Evolutionary conservation across 2,113 vertebrate genomes (phyloP), one percentile per base, ranked within the genome.

Genomic region (Chaetops frenatus): DNA sequence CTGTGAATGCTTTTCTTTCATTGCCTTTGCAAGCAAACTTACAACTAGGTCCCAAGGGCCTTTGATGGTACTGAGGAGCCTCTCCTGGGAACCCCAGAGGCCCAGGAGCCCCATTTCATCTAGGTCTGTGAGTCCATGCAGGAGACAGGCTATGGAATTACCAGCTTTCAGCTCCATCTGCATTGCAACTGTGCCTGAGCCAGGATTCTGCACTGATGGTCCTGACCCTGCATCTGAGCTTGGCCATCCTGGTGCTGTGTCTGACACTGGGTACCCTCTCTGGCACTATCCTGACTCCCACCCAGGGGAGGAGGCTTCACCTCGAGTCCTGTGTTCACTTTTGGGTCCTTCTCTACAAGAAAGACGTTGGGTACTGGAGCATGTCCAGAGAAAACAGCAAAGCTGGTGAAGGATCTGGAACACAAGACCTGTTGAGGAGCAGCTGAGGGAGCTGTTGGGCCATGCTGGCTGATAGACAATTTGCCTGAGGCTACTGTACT

Each of bases 191-290:
- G 8, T 28, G 15, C 20, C 15, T 21, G 44, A 19, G 12, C 21
- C n/a, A 54, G 48, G 15, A 11, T 2, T 1, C 21, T 11, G 25
- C 22, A 6, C 5, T 9, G 17, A 38, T 67, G 47, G 10, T 45
- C 25, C 23, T 42, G 33, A 18, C 12, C 22, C 29, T 2, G 11
- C 1, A 2, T 10, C 29, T 51, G 40, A 84, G 29, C 25, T 28
- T 3, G 6, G 40, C 61, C 7, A 1, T 29, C 9, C 38, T 1
- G 4, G 31, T 15, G 11, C 54, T 53, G 0, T 5, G 12, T 48
- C 54, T 64, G 27, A 38, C 44, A 17, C n/a, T 42, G 9, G 54
- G 18, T 60, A 20, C 21, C 19, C 22, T 54, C 62, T 17, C 33
- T 2, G 7, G 28, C 9, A 5, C 15, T 25, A 10, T 31, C 47